Evolutionary conservation across 1,140 invertebrate species (phyloP).

Genomic region (Macrostomum lignano): DNA sequence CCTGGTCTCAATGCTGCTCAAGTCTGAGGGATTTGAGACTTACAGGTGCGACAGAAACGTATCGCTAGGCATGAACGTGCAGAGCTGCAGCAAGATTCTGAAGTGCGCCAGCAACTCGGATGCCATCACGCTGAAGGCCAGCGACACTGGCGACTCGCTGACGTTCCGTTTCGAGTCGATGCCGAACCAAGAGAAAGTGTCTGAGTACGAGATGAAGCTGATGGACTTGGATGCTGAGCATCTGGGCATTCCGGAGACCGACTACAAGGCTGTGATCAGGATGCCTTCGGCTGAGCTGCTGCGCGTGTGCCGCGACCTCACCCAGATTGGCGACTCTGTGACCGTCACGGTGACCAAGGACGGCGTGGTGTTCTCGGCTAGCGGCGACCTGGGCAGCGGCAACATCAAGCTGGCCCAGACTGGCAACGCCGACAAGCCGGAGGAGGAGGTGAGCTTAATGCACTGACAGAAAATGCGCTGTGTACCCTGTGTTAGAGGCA

Average conservation of each 20-base stretch:
- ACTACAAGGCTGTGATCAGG: conserved; percentile 81
- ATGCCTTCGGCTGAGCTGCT: conserved; percentile 81
- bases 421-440: conserved; percentile 49
- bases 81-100: conserved; percentile 74
- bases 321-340: conserved; percentile 85
- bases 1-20: conserved; percentile 63
- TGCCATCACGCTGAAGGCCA: conserved; percentile 73
- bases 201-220: conserved; percentile 93
- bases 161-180: conserved; percentile 80
- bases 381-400: conserved; percentile 70
- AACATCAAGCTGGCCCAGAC: conserved; percentile 76
- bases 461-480: too few species aligned
- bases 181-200: conserved; percentile 43
- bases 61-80: conserved; percentile 86
- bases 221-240: conserved; percentile 97
- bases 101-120: conserved; percentile 83
- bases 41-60: conserved; percentile 89
- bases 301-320: conserved; percentile 71
- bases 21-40: conserved; percentile 86
- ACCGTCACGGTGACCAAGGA: conserved; percentile 82
- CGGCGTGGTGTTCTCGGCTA: conserved; percentile 70
- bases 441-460: conserved; percentile 6
- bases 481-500: too few species aligned
- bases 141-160: conserved; percentile 69
- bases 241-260: conserved; percentile 91